Conservation (phyloP, 2,888 invertebrate species). For the Eudasyphora cyanicolor region DNA sequence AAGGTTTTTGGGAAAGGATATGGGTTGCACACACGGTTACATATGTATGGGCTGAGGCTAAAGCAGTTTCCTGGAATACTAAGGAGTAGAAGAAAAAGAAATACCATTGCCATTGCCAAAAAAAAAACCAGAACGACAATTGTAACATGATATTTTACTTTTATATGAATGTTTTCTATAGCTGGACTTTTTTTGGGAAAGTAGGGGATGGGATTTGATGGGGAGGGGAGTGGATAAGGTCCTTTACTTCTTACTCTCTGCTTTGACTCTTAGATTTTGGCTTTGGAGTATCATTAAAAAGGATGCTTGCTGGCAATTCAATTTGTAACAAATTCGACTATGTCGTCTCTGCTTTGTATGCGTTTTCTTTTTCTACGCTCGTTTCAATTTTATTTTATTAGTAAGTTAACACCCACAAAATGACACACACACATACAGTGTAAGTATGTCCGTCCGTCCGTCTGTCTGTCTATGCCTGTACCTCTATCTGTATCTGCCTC, state of each 20-base stretch:
- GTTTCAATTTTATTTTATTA: constrained; percentile 36
- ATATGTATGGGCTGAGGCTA: neutral
- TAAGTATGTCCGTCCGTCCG: neutral
- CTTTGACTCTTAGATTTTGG: constrained; percentile 24
- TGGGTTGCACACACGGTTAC: too few relatives aligned
- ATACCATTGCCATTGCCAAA: neutral
- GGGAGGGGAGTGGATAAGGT: too few relatives aligned
- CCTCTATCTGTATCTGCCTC: neutral
- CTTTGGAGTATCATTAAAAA: constrained; percentile 59
- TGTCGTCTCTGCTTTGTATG: constrained; percentile 17
- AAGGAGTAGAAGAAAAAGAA: neutral
- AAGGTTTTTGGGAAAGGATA: neutral
- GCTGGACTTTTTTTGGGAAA: neutral
- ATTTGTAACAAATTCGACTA: constrained; percentile 58
- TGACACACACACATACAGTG: constrained; percentile 28
- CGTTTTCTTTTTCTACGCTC: neutral
- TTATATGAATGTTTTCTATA: constrained; percentile 34
- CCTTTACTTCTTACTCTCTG: neutral
- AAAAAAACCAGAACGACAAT: constrained; percentile 14
- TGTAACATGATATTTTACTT: constrained; percentile 55
- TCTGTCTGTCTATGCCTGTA: neutral
- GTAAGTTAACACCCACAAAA: constrained; percentile 61
- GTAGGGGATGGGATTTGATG: neutral
- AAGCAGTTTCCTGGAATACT: neutral
- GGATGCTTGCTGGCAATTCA: constrained; percentile 59